Conservation (phyloP, 2,797 vertebrate genomes). For the Macroramphosus scolopax region DNA sequence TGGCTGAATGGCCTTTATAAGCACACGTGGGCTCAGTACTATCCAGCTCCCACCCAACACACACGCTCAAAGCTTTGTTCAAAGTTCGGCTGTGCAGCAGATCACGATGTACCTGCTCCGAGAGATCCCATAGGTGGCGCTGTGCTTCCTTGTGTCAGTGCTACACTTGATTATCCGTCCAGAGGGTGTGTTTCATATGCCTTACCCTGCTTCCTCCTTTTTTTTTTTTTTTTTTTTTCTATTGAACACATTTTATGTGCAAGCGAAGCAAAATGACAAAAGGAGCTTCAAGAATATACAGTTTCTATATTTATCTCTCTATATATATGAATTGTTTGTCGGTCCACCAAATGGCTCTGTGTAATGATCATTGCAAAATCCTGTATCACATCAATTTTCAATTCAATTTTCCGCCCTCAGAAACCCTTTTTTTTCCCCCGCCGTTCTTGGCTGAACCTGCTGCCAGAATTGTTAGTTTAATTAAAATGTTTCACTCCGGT, state of each 20-base stretch:
- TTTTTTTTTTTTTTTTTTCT: constrained; percentile 25
- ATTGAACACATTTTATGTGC: constrained; percentile 51
- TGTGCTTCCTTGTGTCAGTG: constrained; percentile 72
- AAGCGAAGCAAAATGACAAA: constrained; percentile 40
- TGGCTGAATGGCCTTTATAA: constrained; percentile 72
- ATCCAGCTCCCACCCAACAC: constrained; percentile 49
- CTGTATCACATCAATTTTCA: constrained; percentile 22
- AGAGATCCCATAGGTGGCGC: constrained; percentile 56
- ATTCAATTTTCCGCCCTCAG: constrained; percentile 11
- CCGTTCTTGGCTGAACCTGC: constrained; percentile 20
- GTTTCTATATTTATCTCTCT: constrained; percentile 47
- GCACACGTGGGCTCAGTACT: constrained; percentile 65
- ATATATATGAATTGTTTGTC: constrained; percentile 44
- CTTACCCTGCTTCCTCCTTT: constrained; percentile 63
- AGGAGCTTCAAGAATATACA: constrained; percentile 47
- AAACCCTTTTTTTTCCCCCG: constrained; percentile 9
- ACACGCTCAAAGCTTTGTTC: constrained; percentile 56
- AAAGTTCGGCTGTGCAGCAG: constrained; percentile 73
- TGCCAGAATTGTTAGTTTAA: constrained; percentile 23
- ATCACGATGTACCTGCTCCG: constrained; percentile 60
- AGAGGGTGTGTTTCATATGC: constrained; percentile 68
- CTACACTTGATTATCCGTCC: constrained; percentile 66
- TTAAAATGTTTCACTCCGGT: constrained; percentile 23
- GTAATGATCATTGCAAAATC: constrained; percentile 35
- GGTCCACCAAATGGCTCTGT: constrained; percentile 48